Conservation (phyloP, 2,113 vertebrate genomes). For the Thamnaconus septentrionalis region DNA sequence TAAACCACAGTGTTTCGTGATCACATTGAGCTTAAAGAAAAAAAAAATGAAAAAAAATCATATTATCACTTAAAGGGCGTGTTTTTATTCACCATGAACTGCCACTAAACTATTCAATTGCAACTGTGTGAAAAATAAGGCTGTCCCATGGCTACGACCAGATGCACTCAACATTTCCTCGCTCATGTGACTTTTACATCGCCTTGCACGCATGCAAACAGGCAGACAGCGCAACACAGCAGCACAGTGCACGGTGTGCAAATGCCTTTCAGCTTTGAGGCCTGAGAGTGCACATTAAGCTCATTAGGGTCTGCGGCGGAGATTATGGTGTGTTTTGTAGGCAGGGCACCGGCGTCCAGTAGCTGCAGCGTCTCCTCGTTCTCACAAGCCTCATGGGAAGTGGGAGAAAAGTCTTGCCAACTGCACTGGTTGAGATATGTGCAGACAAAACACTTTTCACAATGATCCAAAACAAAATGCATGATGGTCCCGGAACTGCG, state of each 20-base stretch:
- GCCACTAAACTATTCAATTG: no score
- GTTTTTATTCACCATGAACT: neutral
- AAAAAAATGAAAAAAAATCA: neutral
- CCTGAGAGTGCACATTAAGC: constrained; percentile 72
- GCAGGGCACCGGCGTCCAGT: constrained; percentile 44
- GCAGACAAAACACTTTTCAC: no score
- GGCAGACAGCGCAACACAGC: constrained; percentile 11
- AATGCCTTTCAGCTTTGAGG: constrained; percentile 57
- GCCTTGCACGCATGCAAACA: constrained; percentile 8
- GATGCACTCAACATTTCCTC: neutral
- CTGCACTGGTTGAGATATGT: neutral
- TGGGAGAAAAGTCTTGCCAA: constrained; percentile 8
- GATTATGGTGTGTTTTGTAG: constrained; percentile 63
- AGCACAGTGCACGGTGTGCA: constrained; percentile 23
- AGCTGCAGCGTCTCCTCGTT: constrained; percentile 44
- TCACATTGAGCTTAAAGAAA: no score
- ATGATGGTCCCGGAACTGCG: no score
- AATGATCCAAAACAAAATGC: no score
- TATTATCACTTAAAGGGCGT: constrained; percentile 1
- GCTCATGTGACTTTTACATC: neutral
- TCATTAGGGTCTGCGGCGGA: constrained; percentile 64
- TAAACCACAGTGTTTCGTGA: constrained; percentile 16
- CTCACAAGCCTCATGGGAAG: constrained; percentile 35
- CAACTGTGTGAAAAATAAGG: no score
- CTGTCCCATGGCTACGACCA: no score